Base-by-base conservation (phyloP, 2,888 invertebrate species). In the Hypselothyrea guttata region DNA sequence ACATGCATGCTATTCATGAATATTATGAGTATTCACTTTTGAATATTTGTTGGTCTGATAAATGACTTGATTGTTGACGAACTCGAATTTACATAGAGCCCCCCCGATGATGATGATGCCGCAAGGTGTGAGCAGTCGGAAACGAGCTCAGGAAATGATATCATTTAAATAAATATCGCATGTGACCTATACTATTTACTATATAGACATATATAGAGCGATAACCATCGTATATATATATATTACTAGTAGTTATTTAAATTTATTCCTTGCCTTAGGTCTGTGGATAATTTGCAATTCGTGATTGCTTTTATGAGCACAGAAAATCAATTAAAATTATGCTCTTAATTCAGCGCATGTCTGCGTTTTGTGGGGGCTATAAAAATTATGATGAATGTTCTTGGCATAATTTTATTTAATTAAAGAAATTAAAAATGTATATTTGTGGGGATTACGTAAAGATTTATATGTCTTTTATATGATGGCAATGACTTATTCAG, bases 151-250 rank as follows among this genome's bases (percentile, higher is more conserved):
- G 76, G 78, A 76, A 76, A 71, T 66, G 59, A 72, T 72, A 71
- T 72, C 52, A 71, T 70, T 70, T 70, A 66, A 71, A 71, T 70
- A 70, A 71, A 65, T 70, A 81, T 75, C 62, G 81, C 81, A 75
- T 81, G 75, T 60, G 49, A 35, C 28, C 13, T 52, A n/a, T 35
- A 27, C 37, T 41, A 40, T 45, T 47, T 33, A 37, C 30, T 7
- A 47, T 35, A 34, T 27, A 37, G 22, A 45, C 27, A 31, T 13
- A 47, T 71, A 44, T 60, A 54, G 67, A 67, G 60, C 69, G 67
- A 71, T 71, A 66, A 57, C 52, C 60, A 65, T 69, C 22, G 55
- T 48, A 46, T 34, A 13, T n/a, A n/a, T n/a, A n/a, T n/a, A n/a
- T n/a, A n/a, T n/a, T 5, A 15, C 44, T 30, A 13, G 37, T 33